Evolutionary conservation across 2,113 vertebrate species (phyloP), one percentile per base, ranked within the genome.

Genomic region (Speoplatyrhinus poulsoni): DNA sequence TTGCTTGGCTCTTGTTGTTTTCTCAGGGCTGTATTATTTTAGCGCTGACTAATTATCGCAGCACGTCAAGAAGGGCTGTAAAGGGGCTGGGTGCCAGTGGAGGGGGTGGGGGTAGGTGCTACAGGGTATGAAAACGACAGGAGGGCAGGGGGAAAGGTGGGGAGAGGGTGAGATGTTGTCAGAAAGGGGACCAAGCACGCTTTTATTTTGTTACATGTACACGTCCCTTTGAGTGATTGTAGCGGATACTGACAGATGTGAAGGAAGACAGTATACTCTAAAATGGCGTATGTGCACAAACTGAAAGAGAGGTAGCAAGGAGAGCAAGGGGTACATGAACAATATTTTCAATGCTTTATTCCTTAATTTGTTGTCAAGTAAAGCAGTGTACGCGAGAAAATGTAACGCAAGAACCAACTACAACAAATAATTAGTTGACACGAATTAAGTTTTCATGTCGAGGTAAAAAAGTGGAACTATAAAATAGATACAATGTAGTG

Each of bases 11-110:
- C 77, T 77, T 79, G 73, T 87, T 87, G 82, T 87, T 88, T 85
- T 82, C 86, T 86, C 2, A 15, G 67, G 79, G 87, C 86, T 85
- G 78, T 88, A 87, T 85, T 89, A 88, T 89, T 89, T 85, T 82
- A 81, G 85, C 53, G 41, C 80, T 79, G 81, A 77, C 82, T 88
- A 88, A 91, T 89, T 91, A 91, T 89, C 84, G 60, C 82, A 75
- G 88, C 82, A 70, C 69, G 79, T 82, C 76, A 82, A 85, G 72
- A 16, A 72, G 73, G 80, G 83, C 83, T 86, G 79, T 77, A 77
- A 84, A 76, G 81, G 79, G 79, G 70, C 67, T 79, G 61, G 73
- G 61, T 54, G 76, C 72, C 12, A 8, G 68, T 80, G 70, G 80
- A 76, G 58, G 36, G 32, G 48, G 32, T 10, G 10, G 32, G 48